Base-by-base conservation (phyloP, 2,113 vertebrate genomes). In the Pyxicephalus adspersus region DNA sequence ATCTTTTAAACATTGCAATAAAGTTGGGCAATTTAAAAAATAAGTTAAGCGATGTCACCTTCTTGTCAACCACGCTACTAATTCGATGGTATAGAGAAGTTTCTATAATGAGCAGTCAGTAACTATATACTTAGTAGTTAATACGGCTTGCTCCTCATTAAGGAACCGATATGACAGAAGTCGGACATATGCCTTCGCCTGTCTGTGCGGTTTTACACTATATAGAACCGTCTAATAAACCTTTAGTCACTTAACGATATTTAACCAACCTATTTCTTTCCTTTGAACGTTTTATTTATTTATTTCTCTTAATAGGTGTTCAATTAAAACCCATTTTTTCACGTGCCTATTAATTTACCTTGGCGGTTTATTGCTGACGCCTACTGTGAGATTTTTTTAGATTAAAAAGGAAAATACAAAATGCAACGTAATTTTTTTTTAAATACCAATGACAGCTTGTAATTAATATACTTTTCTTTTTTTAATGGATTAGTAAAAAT, bases 11-110 rank as follows among this genome's bases (percentile, higher is more conserved):
- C 83, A 88, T 83, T 83, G 87, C 84, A 87, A 89, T 87, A 89
- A 87, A 90, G 73, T 87, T 86, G 87, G 89, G 87, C 85, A 86
- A 86, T 87, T 90, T 87, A 77, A 89, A 87, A 90, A 90, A 90
- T 85, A 88, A 86, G 84, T 86, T 86, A 87, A 90, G 87, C 85
- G 64, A 11, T 87, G 87, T 88, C 89, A 88, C 86, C 80, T 86
- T 86, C 87, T 91, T 87, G 85, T 92, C 90, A 89, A 86, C 86
- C 83, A 85, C 50, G 76, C 80, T 70, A 83, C 83, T 84, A 89
- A 90, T 90, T 87, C 88, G 86, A 86, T 85, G 87, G 81, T 85
- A 83, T 82, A 76, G 85, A 88, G 86, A 89, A 83, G 57, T 83
- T 45, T 83, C 81, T 72, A 80, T 83, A 88, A 90, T 28, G 83